These are phyloP conservation scores for Erythrocercus mccallii DNA, from an alignment of 2,113 vertebrate species.

Conservation along the genomic window DNA sequence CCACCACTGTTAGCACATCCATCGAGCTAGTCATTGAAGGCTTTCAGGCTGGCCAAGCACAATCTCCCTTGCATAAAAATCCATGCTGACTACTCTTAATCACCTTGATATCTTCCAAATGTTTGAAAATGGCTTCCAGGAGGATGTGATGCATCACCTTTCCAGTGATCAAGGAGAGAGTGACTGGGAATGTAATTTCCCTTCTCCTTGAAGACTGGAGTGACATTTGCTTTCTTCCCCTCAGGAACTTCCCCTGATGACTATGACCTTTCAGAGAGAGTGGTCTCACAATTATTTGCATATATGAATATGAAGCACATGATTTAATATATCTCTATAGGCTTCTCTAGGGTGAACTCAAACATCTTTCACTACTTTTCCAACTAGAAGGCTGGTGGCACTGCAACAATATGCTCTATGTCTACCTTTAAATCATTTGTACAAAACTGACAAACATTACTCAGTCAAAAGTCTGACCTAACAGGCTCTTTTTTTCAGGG, in stretches of 20 bases:
- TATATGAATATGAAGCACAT: background rate
- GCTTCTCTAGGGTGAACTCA: background rate
- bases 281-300: background rate
- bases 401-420: background rate
- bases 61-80: background rate
- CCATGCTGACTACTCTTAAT: background rate
- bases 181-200: background rate
- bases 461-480: background rate
- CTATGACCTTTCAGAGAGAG: background rate
- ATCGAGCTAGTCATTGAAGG: accelerated
- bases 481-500: background rate
- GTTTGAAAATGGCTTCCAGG: background rate
- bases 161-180: background rate
- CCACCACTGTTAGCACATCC: background rate
- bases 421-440: background rate
- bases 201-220: background rate
- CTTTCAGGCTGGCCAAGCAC: background rate
- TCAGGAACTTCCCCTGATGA: background rate
- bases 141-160: background rate
- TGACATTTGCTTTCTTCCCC: background rate
- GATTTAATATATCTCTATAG: background rate
- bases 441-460: background rate
- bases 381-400: background rate
- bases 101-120: background rate
- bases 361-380: background rate